Evolutionary conservation across 1,140 invertebrate species (phyloP).

Genomic region (Bombus consobrinus): DNA sequence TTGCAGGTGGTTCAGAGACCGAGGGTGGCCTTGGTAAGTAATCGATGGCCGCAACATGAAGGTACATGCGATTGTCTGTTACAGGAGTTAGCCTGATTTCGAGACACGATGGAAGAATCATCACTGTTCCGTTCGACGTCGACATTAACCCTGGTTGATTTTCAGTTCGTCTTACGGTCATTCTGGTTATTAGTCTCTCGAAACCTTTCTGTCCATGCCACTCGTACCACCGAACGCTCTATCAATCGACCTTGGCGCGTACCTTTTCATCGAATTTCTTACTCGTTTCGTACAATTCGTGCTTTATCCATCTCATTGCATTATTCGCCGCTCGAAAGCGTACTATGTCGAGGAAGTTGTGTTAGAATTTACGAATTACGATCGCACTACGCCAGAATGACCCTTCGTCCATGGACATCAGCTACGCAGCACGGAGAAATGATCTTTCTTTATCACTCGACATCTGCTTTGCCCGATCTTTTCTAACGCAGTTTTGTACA

Average conservation of each 20-base stretch:
- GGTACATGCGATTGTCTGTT: conserved; percentile 79
- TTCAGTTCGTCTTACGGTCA: conserved; percentile 76
- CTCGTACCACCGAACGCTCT: conserved; percentile 22
- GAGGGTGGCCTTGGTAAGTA: conserved; percentile 80
- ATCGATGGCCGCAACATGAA: conserved; percentile 80
- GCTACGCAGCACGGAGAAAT: conserved; percentile 37
- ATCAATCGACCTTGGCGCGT: conserved; percentile 26
- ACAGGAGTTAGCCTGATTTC: conserved; percentile 63
- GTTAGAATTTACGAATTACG: neutral
- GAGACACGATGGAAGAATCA: conserved; percentile 4
- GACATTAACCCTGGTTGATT: conserved; percentile 71
- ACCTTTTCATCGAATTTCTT: neutral
- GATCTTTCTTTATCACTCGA: conserved; percentile 47
- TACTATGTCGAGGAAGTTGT: neutral
- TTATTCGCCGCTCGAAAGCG: neutral
- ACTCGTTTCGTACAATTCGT: conserved; percentile 1
- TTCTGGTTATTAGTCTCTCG: conserved; percentile 74
- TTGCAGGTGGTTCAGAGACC: conserved; percentile 79
- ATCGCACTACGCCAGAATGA: conserved; percentile 75
- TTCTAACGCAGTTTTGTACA: conserved; percentile 83
- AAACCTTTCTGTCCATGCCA: conserved; percentile 6
- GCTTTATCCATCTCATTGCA: conserved; percentile 9
- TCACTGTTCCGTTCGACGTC: neutral
- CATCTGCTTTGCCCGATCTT: conserved; percentile 63
- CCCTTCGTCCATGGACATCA: conserved; percentile 47